Evolutionary conservation across 2,113 vertebrate genomes (phyloP), one percentile per base, ranked within the genome.

Genomic region (Poecile atricapillus): DNA sequence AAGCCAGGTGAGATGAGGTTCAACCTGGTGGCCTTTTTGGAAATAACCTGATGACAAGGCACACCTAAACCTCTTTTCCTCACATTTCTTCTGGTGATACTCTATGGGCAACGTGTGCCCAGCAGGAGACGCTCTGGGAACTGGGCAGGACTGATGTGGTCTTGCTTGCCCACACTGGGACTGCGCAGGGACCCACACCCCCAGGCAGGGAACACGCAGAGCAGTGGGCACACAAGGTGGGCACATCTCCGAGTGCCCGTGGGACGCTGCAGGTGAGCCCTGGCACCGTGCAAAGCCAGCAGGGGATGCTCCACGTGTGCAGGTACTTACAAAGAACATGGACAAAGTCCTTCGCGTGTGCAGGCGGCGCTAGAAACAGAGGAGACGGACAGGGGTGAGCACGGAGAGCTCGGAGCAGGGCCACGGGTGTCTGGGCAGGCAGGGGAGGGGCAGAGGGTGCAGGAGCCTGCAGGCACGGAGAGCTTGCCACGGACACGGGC

Each of bases 261-360:
- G 60, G 73, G 56, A 47, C 2, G 31, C 68, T 35, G 53, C 43
- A 44, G 52, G 35, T 0, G 4, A 70, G 64, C 50, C 37, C 50
- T 46, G 75, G 43, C 64, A 89, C 13, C 4, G 59, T 12, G 47
- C 78, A 74, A 91, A 83, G 89, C 73, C 81, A 85, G 87, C 53
- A 22, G 62, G 0, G 4, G 53, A 8, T 4, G 47, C 67, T 80
- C 39, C 49, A 53, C 5, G 6, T 11, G 41, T 39, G 55, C 33
- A 62, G 58, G 67, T 98, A 99, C 99, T 99, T 98, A 99, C 99
- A 98, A 99, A 99, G 97, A 99, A 99, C 99, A 99, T 99, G 96
- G 99, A 99, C 71, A 99, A 98, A 17, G 99, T 99, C 97, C 99
- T 98, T 95, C 99, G 98, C 37, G 98, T 98, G 82, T 99, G 99